phyloP scores from a whole-genome alignment of 1,140 invertebrate genomes.

The Colletes gigas region DNA sequence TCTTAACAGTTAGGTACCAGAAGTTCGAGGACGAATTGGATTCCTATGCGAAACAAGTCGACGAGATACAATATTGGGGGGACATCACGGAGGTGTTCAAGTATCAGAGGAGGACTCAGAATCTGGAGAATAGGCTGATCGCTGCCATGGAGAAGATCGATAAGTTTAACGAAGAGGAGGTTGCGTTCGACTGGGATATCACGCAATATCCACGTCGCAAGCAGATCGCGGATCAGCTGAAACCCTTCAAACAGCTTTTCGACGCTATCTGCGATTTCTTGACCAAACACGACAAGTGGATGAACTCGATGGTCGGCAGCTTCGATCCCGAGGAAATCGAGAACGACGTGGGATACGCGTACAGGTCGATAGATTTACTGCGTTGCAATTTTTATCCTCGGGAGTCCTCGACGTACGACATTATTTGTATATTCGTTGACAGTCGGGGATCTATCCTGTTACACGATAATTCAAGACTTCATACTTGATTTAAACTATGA shows the following conservation, averaged over 20 bases:
- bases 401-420: no score
- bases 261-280: conserved; percentile 93
- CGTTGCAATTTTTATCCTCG: no score
- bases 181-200: conserved; percentile 92
- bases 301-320: conserved; percentile 89
- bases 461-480: no score
- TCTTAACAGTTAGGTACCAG: conserved; percentile 82
- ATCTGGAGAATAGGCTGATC: conserved; percentile 86
- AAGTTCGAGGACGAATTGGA: conserved; percentile 92
- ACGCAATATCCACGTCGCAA: conserved; percentile 94
- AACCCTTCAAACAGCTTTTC: conserved; percentile 93
- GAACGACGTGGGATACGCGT: conserved; percentile 85
- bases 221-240: conserved; percentile 86
- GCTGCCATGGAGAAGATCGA: conserved; percentile 91
- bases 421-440: no score
- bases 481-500: no score
- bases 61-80: conserved; percentile 92
- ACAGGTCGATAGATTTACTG: conserved; percentile 35
- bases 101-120: conserved; percentile 90
- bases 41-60: conserved; percentile 89
- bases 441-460: no score
- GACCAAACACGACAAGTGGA: conserved; percentile 91
- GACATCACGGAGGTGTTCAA: conserved; percentile 90
- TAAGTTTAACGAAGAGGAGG: conserved; percentile 95
- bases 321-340: conserved; percentile 95